phyloP scores from a whole-genome alignment of 1,140 invertebrate species.

The Cepaea nemoralis region DNA sequence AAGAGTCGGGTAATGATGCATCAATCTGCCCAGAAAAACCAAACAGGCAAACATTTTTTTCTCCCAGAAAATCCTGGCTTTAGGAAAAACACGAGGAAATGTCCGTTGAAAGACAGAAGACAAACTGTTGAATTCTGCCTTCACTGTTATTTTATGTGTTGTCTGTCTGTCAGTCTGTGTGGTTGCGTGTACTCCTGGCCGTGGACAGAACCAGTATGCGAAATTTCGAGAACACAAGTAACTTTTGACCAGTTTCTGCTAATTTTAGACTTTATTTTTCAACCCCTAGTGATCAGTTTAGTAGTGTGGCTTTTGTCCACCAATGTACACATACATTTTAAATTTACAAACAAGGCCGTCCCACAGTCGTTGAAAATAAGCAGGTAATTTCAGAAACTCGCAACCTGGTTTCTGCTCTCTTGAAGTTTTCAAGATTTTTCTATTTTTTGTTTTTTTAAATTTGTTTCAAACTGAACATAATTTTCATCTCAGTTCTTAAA shows the following conservation, averaged over 20 bases:
- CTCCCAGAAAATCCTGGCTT: no score
- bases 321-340: not conserved
- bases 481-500: not conserved
- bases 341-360: not conserved
- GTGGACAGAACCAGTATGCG: not conserved
- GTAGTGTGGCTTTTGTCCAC: not conserved
- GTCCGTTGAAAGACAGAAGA: no score
- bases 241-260: not conserved
- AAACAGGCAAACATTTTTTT: no score
- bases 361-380: not conserved
- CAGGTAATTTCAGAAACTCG: not conserved
- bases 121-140: not conserved
- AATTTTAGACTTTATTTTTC: not conserved
- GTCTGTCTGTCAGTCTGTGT: not conserved
- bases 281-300: not conserved
- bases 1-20: no score
- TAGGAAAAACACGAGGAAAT: no score
- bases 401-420: not conserved
- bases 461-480: not conserved
- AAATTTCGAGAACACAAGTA: not conserved
- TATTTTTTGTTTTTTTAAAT: not conserved
- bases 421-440: conserved; percentile 15
- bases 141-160: not conserved
- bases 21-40: no score
- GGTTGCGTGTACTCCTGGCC: not conserved